phyloP scores from a whole-genome alignment of 1,140 invertebrate genomes.

The Drosophila pallidifrons region DNA sequence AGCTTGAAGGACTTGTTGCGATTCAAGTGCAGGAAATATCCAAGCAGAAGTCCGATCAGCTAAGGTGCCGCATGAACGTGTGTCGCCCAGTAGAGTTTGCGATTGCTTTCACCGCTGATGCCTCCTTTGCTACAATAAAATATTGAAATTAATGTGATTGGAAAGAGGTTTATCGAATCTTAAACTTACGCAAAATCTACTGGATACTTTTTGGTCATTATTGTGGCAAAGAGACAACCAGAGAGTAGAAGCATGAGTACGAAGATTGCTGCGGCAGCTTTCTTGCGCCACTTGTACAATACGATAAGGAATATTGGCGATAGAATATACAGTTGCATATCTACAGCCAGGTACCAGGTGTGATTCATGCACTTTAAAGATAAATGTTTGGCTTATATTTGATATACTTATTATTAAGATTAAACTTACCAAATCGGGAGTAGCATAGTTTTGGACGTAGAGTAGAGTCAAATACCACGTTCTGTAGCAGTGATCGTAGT shows the following conservation, averaged over 20 bases:
- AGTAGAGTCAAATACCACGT: conserved; percentile 65
- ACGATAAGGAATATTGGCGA: conserved; percentile 90
- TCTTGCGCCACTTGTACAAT: conserved; percentile 87
- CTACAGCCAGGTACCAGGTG: conserved; percentile 94
- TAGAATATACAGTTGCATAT: conserved; percentile 93
- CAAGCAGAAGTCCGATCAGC: conserved; percentile 67
- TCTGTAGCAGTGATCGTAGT: conserved; percentile 54
- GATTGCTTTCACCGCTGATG: background rate
- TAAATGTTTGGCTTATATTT: background rate
- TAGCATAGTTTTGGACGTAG: conserved; percentile 68
- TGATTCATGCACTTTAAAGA: conserved; percentile 91
- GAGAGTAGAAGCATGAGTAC: conserved; percentile 50
- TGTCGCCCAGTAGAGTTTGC: conserved; percentile 56
- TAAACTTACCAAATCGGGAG: conserved; percentile 37
- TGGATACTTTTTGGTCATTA: conserved; percentile 50
- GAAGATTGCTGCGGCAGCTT: conserved; percentile 46
- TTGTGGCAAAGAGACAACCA: conserved; percentile 54
- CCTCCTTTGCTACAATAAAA: conserved; percentile 81
- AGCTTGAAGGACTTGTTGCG: conserved; percentile 43
- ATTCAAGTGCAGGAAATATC: conserved; percentile 60
- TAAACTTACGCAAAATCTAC: conserved; percentile 36
- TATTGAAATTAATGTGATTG: conserved; percentile 53
- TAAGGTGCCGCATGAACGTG: conserved; percentile 67
- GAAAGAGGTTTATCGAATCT: background rate
- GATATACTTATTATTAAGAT: background rate